phyloP scores from a whole-genome alignment of 2,888 invertebrate genomes.

The Stratiomys singularior region DNA sequence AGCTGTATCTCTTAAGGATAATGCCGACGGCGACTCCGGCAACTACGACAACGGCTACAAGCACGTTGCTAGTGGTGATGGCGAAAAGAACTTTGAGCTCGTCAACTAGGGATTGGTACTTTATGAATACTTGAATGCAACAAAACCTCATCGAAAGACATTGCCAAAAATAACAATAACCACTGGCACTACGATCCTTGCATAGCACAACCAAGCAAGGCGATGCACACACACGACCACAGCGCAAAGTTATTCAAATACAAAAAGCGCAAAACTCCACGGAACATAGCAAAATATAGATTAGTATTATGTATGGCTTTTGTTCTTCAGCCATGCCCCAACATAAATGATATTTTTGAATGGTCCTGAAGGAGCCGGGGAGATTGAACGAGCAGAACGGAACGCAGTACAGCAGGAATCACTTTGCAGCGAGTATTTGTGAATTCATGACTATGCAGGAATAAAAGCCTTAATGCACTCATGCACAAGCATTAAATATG shows the following conservation, averaged over 20 bases:
- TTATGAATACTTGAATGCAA: conserved; percentile 51
- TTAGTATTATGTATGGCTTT: neutral
- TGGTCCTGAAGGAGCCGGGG: neutral
- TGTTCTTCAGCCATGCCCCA: neutral
- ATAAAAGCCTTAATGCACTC: conserved; percentile 38
- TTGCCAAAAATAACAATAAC: conserved; percentile 3
- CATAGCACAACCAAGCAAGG: neutral
- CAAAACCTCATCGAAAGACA: conserved; percentile 2
- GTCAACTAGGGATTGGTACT: conserved; percentile 50
- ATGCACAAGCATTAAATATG: conserved; percentile 40
- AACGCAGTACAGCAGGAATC: neutral
- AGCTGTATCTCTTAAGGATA: conserved; percentile 15
- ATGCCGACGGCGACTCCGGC: neutral
- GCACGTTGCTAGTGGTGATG: too few relatives aligned
- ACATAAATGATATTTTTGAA: conserved; percentile 36
- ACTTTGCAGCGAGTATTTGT: conserved; percentile 22
- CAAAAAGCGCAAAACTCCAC: neutral
- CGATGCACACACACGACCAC: neutral
- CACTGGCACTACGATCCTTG: neutral
- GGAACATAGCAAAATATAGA: conserved; percentile 2
- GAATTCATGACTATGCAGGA: conserved; percentile 39
- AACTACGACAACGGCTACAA: too few relatives aligned
- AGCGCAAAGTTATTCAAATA: neutral
- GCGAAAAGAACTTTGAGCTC: conserved; percentile 36
- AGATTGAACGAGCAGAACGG: neutral